Conservation (phyloP, 2,888 invertebrate genomes). For the Tetragnatha montana region DNA sequence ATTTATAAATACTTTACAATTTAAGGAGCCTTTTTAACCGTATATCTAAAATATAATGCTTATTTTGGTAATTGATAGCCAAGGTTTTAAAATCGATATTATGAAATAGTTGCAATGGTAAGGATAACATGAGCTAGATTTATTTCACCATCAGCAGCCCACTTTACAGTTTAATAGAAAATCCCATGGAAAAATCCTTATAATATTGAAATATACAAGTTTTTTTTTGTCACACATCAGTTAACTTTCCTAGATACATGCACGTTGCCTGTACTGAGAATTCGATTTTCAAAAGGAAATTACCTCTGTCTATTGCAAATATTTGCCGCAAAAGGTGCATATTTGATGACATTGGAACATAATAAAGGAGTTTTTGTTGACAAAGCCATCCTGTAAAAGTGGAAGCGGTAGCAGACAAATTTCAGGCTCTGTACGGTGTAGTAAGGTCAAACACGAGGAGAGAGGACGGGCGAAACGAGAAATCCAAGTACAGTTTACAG, state of each 20-base stretch:
- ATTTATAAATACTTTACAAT: too few relatives aligned
- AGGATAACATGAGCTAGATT: too few relatives aligned
- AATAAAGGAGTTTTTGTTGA: slow-evolving; percentile 24
- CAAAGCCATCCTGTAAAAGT: slow-evolving; percentile 34
- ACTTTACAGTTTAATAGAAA: too few relatives aligned
- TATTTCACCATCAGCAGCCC: too few relatives aligned
- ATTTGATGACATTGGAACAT: slow-evolving; percentile 50
- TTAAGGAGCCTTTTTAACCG: too few relatives aligned
- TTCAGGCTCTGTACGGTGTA: slow-evolving; percentile 11
- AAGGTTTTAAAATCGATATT: too few relatives aligned
- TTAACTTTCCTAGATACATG: not conserved
- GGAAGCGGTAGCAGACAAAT: not conserved
- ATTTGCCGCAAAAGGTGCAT: slow-evolving; percentile 30
- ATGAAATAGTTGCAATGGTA: too few relatives aligned
- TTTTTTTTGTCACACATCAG: not conserved
- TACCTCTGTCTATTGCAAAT: slow-evolving; percentile 51
- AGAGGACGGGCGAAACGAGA: slow-evolving; percentile 2
- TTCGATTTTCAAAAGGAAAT: not conserved
- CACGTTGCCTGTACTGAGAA: too few relatives aligned
- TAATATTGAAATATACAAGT: too few relatives aligned
- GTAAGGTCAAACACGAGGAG: slow-evolving; percentile 44
- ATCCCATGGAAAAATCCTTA: too few relatives aligned
- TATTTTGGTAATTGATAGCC: too few relatives aligned
- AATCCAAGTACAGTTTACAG: not conserved
- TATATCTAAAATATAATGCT: too few relatives aligned